Evolutionary conservation across 2,888 invertebrate species (phyloP), one percentile per base, ranked within the genome.

Genomic region (Sylvicola cinctus): DNA sequence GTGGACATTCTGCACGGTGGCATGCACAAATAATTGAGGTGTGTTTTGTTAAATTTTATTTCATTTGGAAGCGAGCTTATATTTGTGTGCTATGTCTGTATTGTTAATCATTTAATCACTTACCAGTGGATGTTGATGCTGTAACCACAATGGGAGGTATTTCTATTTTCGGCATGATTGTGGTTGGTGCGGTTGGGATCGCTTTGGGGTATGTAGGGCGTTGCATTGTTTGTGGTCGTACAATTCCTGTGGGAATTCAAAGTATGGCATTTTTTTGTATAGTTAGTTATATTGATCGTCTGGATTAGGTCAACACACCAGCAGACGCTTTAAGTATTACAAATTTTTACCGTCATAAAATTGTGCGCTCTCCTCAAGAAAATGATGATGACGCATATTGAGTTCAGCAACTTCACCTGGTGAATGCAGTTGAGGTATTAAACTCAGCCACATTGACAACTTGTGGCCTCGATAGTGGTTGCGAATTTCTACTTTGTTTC

Each of bases 391-490:
- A 28, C 80, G 66, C 77, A 85, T 83, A 39, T 77, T 78, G 40
- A 81, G 73, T 49, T 84, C 84, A 41, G 69, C 69, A 8, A 66
- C 60, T 41, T 70, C 69, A 14, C 85, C 84, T 10, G 85, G 81
- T 38, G 79, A 66, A 54, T 90, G 88, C 35, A 91, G 66, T 52
- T 88, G 85, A 34, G 88, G 88, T 50, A 88, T 78, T 34, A 88
- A 67, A 44, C 87, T 84, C 40, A 88, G 60, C 90, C 90, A 91
- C 51, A 88, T 66, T 26, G 88, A 85, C 68, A 90, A 75, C 60
- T 88, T 85, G 63, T 90, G 88, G 30, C 90, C 88, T 28, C 90
- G 71, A 58, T 90, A 93, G 58, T 91, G 91, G 49, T 83, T 81
- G 43, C 76, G 75, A 61, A 84, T 75, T 55, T 77, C 77, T 20